Base-by-base conservation (phyloP, 2,888 invertebrate species). In the Protula sp. region DNA sequence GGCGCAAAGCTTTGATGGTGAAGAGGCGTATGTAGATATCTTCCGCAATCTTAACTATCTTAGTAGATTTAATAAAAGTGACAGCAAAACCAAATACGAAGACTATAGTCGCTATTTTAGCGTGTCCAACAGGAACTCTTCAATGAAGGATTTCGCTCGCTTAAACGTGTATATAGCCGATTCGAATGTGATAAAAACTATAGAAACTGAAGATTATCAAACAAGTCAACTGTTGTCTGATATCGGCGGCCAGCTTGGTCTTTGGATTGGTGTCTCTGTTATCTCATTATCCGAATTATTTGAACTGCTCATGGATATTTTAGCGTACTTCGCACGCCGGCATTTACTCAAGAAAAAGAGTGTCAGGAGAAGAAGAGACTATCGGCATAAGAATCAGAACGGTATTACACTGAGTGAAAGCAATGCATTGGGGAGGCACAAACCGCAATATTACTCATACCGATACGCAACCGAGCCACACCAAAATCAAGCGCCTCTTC, bases 11-110 rank as follows among this genome's bases (percentile, higher is more conserved):
- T 61, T 61, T 31, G 63, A 63, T 19, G 63, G 63, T 2, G 63
- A 63, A 45, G 59, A 60, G 29, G 63, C 63, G 5, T 63, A 63
- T 54, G 47, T 63, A 9, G 63, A 61, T 31, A 63, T 63, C 1
- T 59, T 59, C 47, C 56, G 59, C 27, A 30, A 54, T 1, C 59
- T 55, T 28, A 53, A 30, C 2, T 62, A 62, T 26, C 59, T 59
- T 22, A 54, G 27, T 14, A 55, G 62, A 28, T 59, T 62, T 28
- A 14, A 52, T 24, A 53, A 48, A n/a, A 48, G 52, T 2, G 56
- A 59, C 4, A 54, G 56, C 29, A 50, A 27, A 2, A 53, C 59
- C 28, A 59, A 59, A 30, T 55, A 50, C 30, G 57, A 62, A 28
- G n/a, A 57, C n/a, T 62, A 56, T 31, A 28, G 52, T 1, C 38